phyloP scores from a whole-genome alignment of 2,113 vertebrate genomes.

The Rana temporaria region DNA sequence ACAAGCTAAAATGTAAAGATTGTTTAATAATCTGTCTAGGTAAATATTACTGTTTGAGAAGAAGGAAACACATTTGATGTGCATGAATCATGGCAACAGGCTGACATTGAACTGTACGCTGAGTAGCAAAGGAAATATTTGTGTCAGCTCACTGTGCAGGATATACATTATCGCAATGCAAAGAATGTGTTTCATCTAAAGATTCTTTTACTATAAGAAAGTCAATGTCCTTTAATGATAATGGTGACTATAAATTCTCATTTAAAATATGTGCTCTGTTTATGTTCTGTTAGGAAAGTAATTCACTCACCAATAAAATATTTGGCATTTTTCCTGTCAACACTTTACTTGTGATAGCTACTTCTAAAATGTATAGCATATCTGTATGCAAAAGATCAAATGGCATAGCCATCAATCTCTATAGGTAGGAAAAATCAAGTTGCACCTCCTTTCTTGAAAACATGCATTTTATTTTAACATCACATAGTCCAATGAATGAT shows the following conservation, averaged over 20 bases:
- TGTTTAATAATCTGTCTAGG: no score
- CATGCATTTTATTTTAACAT: neutral
- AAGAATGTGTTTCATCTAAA: constrained; percentile 20
- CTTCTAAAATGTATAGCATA: neutral
- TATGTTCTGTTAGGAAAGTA: constrained; percentile 36
- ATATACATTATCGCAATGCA: constrained; percentile 11
- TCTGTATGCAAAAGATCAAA: neutral
- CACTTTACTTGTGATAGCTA: constrained; percentile 22
- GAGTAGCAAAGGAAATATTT: constrained; percentile 7
- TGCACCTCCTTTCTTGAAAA: neutral
- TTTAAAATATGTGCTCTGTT: constrained; percentile 29
- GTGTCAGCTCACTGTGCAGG: neutral
- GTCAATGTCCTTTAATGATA: constrained; percentile 14
- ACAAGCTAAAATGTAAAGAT: no score
- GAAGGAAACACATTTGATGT: no score
- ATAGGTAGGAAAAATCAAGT: neutral
- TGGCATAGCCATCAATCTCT: neutral
- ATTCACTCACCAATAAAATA: constrained; percentile 32
- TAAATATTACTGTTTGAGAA: no score
- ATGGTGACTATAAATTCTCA: neutral
- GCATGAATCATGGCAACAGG: no score
- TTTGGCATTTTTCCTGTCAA: constrained; percentile 21
- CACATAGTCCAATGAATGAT: neutral
- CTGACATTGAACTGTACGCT: neutral
- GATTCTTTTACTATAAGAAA: constrained; percentile 1